Base-by-base conservation (phyloP, 2,113 vertebrate species). In the Sterrhoptilus dennistouni region DNA sequence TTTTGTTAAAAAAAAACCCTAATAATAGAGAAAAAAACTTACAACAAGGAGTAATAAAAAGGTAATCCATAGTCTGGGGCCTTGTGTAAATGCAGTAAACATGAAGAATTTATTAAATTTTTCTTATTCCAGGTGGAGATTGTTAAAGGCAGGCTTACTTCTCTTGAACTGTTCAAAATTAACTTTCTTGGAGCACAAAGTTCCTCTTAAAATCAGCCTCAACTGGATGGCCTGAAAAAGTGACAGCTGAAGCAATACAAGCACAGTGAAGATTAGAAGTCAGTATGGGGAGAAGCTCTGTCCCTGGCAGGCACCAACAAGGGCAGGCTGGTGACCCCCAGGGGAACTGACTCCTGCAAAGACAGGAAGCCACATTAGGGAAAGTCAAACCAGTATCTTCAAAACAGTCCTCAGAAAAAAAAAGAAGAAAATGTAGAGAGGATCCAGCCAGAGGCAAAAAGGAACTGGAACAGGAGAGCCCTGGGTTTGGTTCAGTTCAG, bases 21-120 rank as follows among this genome's bases (percentile, higher is more conserved):
- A 97, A 96, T 97, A 98, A 97, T 97, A 97, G 96, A 95, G 83
- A 1, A 21, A 31, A 94, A 96, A 83, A 68, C 95, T 90, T 94
- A 95, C 92, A 97, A 98, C 96, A 97, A 95, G 95, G 91, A 98
- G 95, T 97, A 98, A 98, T 98, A 97, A 98, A 98, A 96, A 96
- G 94, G 24, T 95, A 98, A 97, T 97, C 97, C 96, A 97, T 97
- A 98, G 96, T 95, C 95, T 95, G 95, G 96, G 94, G 95, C 91
- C 84, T 95, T 91, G 81, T 98, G 97, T 97, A 97, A 94, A 96
- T 76, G 93, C 95, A 91, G 83, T 92, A 97, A 96, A 95, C 95
- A 97, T 71, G 76, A 87, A 97, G 92, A 94, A 88, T 96, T 98
- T 97, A 97, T 98, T 97, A 97, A 76, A 29, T 93, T 96, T 93